Percentiles rank a stretch among this genome's conserved stretches.
These are phyloP conservation scores for Plebejus anna DNA, from an alignment of 2,888 invertebrate genomes.

Conservation along the genomic window DNA sequence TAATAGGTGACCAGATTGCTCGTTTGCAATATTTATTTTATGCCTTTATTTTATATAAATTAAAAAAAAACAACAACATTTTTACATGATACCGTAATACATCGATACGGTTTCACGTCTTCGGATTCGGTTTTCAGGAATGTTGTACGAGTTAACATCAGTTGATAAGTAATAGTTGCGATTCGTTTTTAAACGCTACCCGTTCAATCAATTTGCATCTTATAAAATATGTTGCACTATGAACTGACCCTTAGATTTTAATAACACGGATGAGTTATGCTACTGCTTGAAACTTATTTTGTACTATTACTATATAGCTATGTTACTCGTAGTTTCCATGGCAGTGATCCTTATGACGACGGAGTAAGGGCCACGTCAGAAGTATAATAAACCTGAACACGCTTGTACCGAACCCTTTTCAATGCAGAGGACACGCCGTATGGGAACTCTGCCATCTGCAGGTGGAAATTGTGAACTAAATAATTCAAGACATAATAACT, in stretches of 20 bases:
- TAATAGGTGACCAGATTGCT: too few species aligned
- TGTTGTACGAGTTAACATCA: too few species aligned
- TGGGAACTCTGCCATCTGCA: not conserved
- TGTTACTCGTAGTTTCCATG: not conserved
- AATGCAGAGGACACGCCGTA: slow-evolving; percentile 23
- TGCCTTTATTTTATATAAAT: too few species aligned
- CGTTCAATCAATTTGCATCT: too few species aligned
- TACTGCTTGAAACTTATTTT: too few species aligned
- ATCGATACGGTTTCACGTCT: too few species aligned
- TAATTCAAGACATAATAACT: not conserved
- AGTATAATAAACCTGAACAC: not conserved
- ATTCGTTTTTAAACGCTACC: not conserved
- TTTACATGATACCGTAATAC: too few species aligned
- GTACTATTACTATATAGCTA: not conserved
- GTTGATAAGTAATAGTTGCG: not conserved
- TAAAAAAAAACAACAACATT: too few species aligned
- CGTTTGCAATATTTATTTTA: too few species aligned
- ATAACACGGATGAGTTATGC: not conserved
- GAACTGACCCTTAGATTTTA: not conserved
- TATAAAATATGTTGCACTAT: too few species aligned
- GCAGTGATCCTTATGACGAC: not conserved
- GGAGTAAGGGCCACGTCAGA: not conserved
- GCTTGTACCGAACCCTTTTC: slow-evolving; percentile 36
- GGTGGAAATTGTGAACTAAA: not conserved
- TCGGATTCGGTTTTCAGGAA: too few species aligned